Conservation (phyloP, 2,888 invertebrate genomes). For the Malachius bipustulatus region DNA sequence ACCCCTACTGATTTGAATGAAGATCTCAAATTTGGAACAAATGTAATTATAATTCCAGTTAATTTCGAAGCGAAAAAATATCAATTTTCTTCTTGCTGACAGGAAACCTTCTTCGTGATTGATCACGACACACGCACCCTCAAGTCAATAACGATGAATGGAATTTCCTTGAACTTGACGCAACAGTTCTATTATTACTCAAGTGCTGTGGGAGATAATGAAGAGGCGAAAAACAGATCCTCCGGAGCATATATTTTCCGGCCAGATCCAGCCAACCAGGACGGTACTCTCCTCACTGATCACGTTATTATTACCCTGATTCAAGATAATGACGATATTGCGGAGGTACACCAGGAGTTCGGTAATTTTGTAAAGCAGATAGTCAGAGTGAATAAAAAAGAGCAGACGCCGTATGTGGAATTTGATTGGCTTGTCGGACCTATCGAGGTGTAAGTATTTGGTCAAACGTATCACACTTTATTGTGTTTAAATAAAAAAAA, state of each 20-base stretch:
- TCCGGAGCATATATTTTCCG: slow-evolving; percentile 91
- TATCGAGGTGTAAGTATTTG: slow-evolving; percentile 46
- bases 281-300: slow-evolving; percentile 6
- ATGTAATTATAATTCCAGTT: slow-evolving; percentile 18
- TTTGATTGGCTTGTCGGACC: slow-evolving; percentile 69
- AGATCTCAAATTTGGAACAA: slow-evolving; percentile 17
- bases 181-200: slow-evolving; percentile 64
- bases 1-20: neutral
- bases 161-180: slow-evolving; percentile 32
- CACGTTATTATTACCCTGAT: neutral
- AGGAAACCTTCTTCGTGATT: slow-evolving; percentile 36
- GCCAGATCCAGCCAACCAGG: slow-evolving; percentile 34
- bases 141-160: slow-evolving; percentile 38
- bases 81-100: slow-evolving; percentile 11
- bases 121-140: slow-evolving; percentile 45
- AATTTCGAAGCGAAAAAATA: too few species aligned
- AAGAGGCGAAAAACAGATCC: slow-evolving; percentile 46
- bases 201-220: slow-evolving; percentile 54
- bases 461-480: too few species aligned
- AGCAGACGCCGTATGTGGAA: slow-evolving; percentile 44
- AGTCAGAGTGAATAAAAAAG: slow-evolving; percentile 51
- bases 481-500: too few species aligned
- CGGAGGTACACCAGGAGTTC: slow-evolving; percentile 57
- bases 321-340: slow-evolving; percentile 33
- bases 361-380: slow-evolving; percentile 60